phyloP scores from a whole-genome alignment of 2,113 vertebrate species.

The Microtus montanus region DNA sequence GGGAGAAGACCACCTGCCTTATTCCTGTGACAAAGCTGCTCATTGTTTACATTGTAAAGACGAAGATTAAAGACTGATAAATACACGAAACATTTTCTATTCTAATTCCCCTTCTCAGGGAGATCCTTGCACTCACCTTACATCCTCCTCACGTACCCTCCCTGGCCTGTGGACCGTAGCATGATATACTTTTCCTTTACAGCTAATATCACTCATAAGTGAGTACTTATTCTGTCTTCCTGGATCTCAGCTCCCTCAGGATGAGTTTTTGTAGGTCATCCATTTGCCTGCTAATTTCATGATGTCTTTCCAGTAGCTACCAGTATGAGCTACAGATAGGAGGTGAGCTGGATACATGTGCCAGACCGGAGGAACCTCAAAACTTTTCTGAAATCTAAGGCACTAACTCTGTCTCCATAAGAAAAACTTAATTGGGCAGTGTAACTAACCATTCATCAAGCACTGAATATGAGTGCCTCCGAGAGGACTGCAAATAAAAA shows the following conservation, averaged over 20 bases:
- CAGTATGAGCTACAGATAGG: background rate
- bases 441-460: background rate
- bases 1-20: background rate
- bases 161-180: fast-evolving
- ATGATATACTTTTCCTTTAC: background rate
- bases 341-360: background rate
- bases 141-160: background rate
- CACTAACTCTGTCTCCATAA: background rate
- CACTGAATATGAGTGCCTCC: background rate
- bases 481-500: background rate
- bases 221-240: background rate
- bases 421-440: background rate
- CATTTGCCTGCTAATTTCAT: background rate
- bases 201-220: background rate
- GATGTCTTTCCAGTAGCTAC: background rate
- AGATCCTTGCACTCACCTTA: background rate
- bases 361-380: background rate
- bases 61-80: background rate
- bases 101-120: background rate
- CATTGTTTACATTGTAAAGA: background rate
- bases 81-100: background rate
- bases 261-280: background rate
- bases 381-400: conserved; percentile 8
- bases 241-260: background rate
- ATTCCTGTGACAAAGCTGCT: background rate